Base-by-base conservation (phyloP, 2,113 vertebrate genomes). In the Cephalopholis sonnerati region DNA sequence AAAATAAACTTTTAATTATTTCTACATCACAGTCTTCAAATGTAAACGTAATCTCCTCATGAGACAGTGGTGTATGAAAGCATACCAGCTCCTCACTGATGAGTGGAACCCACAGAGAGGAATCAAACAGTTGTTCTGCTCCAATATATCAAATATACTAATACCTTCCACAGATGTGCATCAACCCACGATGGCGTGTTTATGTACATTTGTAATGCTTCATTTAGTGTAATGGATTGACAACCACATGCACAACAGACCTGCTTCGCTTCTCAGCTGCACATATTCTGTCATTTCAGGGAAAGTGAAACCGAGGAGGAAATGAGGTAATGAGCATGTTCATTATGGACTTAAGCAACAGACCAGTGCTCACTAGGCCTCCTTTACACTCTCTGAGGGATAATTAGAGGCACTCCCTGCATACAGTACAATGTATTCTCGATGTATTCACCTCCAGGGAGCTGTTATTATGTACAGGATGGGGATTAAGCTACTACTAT, bases 301-400 rank as follows among this genome's bases (percentile, higher is more conserved):
- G 71, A 78, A 39, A 80, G 50, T 72, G 8, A 88, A 83, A 80
- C 78, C 53, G 0, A 50, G 1, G 3, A 83, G 86, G 81, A 90
- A 90, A 91, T 87, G 65, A 84, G 59, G 72, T 85, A 89, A 90
- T 85, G 84, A 86, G 68, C 68, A 64, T 62, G 58, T 82, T 77
- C 57, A 86, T 88, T 85, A 76, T 59, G 24, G 74, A 55, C 63
- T 89, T 80, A 85, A 67, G 63, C 59, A 74, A 57, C 32, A 83
- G 72, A 69, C 36, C 59, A 74, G 62, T 13, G 24, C 74, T 82
- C 64, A 62, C 13, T 8, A 72, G 72, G 48, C 65, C 44, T 61
- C 17, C 71, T 75, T 79, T 50, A 75, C 69, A 15, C 62, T 67
- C 81, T 51, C 50, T 27, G 39, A 64, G 65, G 82, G 72, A 72